Percentiles rank a stretch among this genome's conserved stretches.
Conservation (phyloP, 1,140 invertebrate genomes). For the Drosophila ercepeae region DNA sequence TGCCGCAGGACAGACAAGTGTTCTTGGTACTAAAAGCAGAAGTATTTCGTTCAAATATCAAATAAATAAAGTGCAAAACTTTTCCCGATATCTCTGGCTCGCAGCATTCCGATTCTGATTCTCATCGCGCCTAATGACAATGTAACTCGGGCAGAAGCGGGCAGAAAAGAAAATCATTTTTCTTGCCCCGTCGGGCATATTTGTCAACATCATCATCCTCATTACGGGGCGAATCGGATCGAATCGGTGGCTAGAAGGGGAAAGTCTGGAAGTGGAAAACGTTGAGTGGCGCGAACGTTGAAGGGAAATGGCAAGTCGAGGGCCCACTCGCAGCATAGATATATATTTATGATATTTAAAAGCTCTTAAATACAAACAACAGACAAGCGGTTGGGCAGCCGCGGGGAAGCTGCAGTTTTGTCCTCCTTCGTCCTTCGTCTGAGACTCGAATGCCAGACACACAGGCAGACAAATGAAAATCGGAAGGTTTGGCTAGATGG, state of each 20-base stretch:
- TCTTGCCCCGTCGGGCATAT: slow-evolving; percentile 69
- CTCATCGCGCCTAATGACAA: slow-evolving; percentile 18
- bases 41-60: not conserved
- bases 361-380: slow-evolving; percentile 82
- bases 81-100: not conserved
- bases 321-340: slow-evolving; percentile 53
- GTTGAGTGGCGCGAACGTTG: no score
- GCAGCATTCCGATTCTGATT: not conserved
- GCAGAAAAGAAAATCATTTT: slow-evolving; percentile 31
- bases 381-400: slow-evolving; percentile 53
- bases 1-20: not conserved
- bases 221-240: slow-evolving; percentile 9
- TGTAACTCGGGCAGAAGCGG: not conserved
- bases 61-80: not conserved
- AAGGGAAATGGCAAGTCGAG: not conserved
- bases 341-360: slow-evolving; percentile 83
- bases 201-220: slow-evolving; percentile 75
- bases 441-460: slow-evolving; percentile 63
- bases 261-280: not conserved
- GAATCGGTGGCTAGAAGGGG: slow-evolving; percentile 1
- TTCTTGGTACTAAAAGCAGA: not conserved
- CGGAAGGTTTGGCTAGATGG: not conserved
- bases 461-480: slow-evolving; percentile 39
- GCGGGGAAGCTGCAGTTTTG: slow-evolving; percentile 61
- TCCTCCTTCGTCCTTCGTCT: slow-evolving; percentile 31